A percentile compares a stretch with the other conserved stretches of the same genome.
phyloP scores from a whole-genome alignment of 2,797 vertebrate species.

The Gobionotothen gibberifrons region DNA sequence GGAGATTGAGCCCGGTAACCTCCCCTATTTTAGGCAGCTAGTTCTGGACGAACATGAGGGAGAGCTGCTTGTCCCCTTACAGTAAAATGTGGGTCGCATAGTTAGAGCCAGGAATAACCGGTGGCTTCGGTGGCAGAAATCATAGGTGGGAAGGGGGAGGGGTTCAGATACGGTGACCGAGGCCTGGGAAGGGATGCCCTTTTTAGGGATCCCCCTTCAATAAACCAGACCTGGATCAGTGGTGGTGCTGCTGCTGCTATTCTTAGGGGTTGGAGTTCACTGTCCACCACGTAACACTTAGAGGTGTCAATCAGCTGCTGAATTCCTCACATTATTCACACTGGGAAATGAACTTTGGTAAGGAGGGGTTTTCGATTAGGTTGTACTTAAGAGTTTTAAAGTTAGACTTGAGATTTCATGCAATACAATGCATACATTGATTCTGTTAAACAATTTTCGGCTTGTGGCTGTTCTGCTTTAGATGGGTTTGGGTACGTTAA shows the following conservation, averaged over 20 bases:
- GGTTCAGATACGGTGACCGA: background rate
- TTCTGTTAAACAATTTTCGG: background rate
- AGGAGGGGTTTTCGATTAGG: background rate
- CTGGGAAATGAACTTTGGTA: slow-evolving; percentile 16
- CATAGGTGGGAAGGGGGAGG: slow-evolving; percentile 8
- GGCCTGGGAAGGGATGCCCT: slow-evolving; percentile 74
- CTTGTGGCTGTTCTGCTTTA: background rate
- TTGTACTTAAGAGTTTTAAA: slow-evolving; percentile 7
- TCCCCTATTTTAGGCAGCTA: slow-evolving; percentile 70
- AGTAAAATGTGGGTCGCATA: slow-evolving; percentile 72
- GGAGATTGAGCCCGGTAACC: slow-evolving; percentile 47
- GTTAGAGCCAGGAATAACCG: slow-evolving; percentile 74
- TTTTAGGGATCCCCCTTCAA: slow-evolving; percentile 75
- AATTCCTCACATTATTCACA: background rate
- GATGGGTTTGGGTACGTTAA: no score
- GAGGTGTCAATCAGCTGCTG: slow-evolving; percentile 23
- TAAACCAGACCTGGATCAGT: slow-evolving; percentile 33
- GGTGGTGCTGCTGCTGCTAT: slow-evolving; percentile 65
- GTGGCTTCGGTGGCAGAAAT: slow-evolving; percentile 33
- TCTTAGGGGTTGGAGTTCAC: slow-evolving; percentile 53
- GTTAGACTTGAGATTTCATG: background rate
- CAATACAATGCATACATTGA: background rate
- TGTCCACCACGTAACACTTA: slow-evolving; percentile 42
- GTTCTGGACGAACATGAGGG: slow-evolving; percentile 24
- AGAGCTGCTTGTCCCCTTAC: slow-evolving; percentile 4